phyloP scores from a whole-genome alignment of 2,113 vertebrate genomes.

The Myrmecophaga tridactyla region DNA sequence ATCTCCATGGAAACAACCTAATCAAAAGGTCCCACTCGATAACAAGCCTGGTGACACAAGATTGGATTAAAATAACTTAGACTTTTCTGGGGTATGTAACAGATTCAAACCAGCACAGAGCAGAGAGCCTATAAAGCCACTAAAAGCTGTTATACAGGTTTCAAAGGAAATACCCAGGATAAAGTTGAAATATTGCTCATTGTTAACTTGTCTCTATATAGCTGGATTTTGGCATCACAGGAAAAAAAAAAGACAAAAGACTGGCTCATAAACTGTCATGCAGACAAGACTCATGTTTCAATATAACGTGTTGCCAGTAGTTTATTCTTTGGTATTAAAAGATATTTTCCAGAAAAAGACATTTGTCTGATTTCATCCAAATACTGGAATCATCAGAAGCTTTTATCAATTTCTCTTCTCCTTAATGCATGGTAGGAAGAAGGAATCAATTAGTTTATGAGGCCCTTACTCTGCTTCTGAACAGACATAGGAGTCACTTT shows the following conservation, averaged over 20 bases:
- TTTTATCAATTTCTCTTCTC: neutral
- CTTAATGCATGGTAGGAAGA: neutral
- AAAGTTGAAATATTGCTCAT: neutral
- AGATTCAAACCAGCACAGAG: too few species aligned
- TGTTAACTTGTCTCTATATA: neutral
- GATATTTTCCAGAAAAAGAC: neutral
- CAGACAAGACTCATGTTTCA: neutral
- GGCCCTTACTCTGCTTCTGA: neutral
- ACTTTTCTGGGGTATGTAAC: too few species aligned
- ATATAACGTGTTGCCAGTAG: neutral
- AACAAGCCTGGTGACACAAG: too few species aligned
- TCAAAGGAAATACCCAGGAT: neutral
- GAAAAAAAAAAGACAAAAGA: neutral
- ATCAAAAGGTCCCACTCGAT: too few species aligned
- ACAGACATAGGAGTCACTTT: neutral
- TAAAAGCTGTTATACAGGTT: neutral
- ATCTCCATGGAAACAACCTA: too few species aligned
- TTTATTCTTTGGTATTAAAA: neutral
- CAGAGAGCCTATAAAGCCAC: neutral
- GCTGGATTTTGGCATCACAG: neutral
- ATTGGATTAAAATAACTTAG: too few species aligned
- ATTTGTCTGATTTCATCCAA: neutral
- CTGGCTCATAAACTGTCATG: neutral
- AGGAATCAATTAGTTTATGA: neutral
- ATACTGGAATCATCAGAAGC: neutral